Base-by-base conservation (phyloP, 2,888 invertebrate genomes). In the Agrotis segetum region DNA sequence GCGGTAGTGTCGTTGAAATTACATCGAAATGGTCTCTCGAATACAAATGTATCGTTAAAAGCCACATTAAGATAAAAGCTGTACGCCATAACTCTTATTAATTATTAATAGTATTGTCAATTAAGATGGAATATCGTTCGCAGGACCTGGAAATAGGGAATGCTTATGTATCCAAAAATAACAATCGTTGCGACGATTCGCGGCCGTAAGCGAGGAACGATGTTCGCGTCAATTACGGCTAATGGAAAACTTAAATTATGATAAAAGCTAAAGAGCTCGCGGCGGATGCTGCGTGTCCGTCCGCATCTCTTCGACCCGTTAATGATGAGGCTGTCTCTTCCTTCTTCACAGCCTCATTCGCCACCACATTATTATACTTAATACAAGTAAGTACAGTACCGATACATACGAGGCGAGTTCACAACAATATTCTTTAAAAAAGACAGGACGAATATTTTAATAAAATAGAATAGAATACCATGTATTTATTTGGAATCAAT, bases 241-340 rank as follows among this genome's bases (percentile, higher is more conserved):
- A 96, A 96, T 96, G 96, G 95, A 95, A 94, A 95, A 96, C 95
- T 96, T 96, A 95, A 96, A 96, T 95, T 96, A 96, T 96, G 95
- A 95, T 96, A 95, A 96, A 96, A 96, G 95, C 95, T 91, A 90
- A 94, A 91, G 91, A 93, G 92, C 89, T 87, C 85, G 85, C 89
- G 89, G 87, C 91, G 92, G 93, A 93, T 91, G 90, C 93, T 93
- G 93, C 87, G 90, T 88, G 90, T 88, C 88, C 89, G 81, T 86
- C 80, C 85, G 87, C 83, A 74, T 81, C 88, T 87, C 84, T 74
- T 79, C 85, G 81, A 83, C 81, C 73, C 74, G 80, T 84, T 87
- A 85, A 87, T 88, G 85, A 88, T 82, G 81, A 85, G 81, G 67
- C 61, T 77, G 61, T 81, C 66, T 71, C 70, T 74, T 79, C 75